Evolutionary conservation across 2,888 invertebrate species (phyloP), one percentile per base, ranked within the genome.

Genomic region (Folsomia candida): DNA sequence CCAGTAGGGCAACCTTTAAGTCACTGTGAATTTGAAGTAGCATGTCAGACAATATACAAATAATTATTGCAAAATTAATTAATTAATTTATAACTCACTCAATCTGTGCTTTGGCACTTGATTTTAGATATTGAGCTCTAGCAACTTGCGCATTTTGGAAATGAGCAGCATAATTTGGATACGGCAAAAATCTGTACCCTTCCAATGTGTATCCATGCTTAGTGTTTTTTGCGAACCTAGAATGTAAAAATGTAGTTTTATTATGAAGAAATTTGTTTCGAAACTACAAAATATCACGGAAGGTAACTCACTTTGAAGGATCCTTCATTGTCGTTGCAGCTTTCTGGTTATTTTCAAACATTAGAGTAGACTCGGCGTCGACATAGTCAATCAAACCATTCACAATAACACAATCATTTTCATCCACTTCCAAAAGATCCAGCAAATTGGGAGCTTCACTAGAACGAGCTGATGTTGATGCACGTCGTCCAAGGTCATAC

Each of bases 301-400:
- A 47, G 47, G 27, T 9, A 62, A 47, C 64, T 24, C 4, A 64
- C 28, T 11, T 61, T 1, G 26, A 4, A 29, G 59, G 29, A 27
- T 70, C 27, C 26, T 72, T 74, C 27, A 95, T 88, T 11, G 94
- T 85, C 0, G 86, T 83, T 65, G 89, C 86, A 0, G 94, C 94
- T 74, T 88, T 87, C 9, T 87, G 85, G 51, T 87, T 87, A 2
- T 87, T 87, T 1, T 89, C 88, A 73, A 95, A 90, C 25, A 97
- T 85, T 70, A 96, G 84, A 29, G 93, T 87, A 62, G 86, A 86
- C 84, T 97, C 96, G 65, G 93, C 85, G 60, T 84, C 83, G 11
- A 86, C 81, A 81, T 89, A 89, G 85, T 97, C 96, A 68, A 97
- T 91, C 29, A 97, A 86, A 81, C 88, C 90, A 85, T 97, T 97